Evolutionary conservation across 2,113 vertebrate species (phyloP).

Genomic region (Emydura subglobosa): DNA sequence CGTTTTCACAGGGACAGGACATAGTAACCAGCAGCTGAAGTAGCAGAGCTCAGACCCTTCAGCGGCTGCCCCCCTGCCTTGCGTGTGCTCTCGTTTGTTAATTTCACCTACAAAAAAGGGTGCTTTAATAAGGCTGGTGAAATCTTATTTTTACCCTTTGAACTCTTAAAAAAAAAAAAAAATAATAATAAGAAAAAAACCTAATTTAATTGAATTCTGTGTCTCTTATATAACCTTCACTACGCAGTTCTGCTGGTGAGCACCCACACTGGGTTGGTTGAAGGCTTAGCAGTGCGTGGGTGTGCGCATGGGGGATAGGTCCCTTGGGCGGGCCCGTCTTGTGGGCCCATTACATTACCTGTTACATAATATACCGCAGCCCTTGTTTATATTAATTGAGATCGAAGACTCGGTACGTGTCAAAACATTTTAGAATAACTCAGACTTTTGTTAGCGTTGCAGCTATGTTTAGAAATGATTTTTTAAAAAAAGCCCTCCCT

Average conservation of each 20-base stretch:
- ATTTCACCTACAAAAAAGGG: not conserved
- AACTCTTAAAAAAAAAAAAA: not conserved
- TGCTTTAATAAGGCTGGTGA: not conserved
- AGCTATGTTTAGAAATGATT: constrained; percentile 23
- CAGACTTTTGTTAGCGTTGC: constrained; percentile 40
- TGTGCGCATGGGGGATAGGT: rapidly evolving
- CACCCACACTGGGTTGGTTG: not conserved
- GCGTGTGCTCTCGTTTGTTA: not conserved
- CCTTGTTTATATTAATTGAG: not conserved
- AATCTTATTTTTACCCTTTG: not conserved
- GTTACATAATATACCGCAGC: not conserved
- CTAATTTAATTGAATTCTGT: constrained; percentile 35
- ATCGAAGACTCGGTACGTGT: not conserved
- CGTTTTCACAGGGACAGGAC: not conserved
- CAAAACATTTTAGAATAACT: constrained; percentile 37
- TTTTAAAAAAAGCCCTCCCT: not conserved
- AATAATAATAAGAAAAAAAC: rapidly evolving
- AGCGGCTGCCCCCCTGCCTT: not conserved
- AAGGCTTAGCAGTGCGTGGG: not conserved
- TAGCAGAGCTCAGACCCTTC: not conserved
- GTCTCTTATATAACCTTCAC: constrained; percentile 24
- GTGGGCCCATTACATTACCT: rapidly evolving
- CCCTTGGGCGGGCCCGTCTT: not conserved
- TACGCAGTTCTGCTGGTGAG: not conserved
- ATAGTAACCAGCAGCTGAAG: not conserved